Percentiles rank a stretch among this genome's conserved stretches.
phyloP scores from a whole-genome alignment of 1,140 invertebrate species.

The Plectrocnemia conspersa region DNA sequence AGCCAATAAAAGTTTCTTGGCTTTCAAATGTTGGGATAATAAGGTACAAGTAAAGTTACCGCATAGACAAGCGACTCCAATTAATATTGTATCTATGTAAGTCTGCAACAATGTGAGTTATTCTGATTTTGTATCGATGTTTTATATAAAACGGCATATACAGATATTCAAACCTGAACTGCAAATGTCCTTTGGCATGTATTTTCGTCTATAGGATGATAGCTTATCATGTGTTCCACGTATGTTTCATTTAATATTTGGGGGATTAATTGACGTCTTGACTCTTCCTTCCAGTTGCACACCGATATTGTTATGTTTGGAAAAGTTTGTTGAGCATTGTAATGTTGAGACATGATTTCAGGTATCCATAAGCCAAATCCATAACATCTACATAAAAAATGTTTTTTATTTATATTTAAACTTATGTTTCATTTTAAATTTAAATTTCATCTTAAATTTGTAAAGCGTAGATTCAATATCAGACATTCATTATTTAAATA shows the following conservation, averaged over 20 bases:
- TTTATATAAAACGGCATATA: not conserved
- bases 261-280: too few species aligned
- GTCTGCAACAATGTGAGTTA: conserved; percentile 34
- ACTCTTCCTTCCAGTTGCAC: conserved; percentile 47
- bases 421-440: conserved; percentile 6
- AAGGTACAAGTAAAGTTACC: conserved; percentile 46
- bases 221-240: too few species aligned
- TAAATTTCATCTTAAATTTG: too few species aligned
- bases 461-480: too few species aligned
- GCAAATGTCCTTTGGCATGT: too few species aligned
- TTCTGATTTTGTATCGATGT: not conserved
- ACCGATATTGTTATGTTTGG: conserved; percentile 49
- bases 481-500: too few species aligned
- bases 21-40: conserved; percentile 38
- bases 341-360: conserved; percentile 59
- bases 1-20: conserved; percentile 41
- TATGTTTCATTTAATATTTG: too few species aligned
- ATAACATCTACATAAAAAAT: conserved; percentile 54
- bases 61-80: conserved; percentile 47
- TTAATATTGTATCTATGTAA: conserved; percentile 49
- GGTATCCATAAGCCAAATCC: conserved; percentile 68
- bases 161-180: too few species aligned
- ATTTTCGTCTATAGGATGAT: too few species aligned
- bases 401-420: conserved; percentile 22
- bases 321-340: conserved; percentile 45